phyloP scores from a whole-genome alignment of 2,113 vertebrate genomes.

The Desmodus rotundus region DNA sequence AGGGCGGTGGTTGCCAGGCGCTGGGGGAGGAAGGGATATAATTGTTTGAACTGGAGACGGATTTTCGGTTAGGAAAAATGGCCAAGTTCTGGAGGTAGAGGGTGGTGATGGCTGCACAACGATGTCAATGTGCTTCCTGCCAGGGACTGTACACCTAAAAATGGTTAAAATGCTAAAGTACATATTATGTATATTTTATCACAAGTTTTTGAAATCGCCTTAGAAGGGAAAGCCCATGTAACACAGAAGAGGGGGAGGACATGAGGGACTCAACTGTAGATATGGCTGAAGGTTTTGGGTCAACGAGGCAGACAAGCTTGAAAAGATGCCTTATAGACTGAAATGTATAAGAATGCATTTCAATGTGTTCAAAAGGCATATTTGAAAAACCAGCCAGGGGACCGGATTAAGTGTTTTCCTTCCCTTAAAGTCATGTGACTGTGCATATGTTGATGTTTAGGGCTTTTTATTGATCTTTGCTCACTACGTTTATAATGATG shows the following conservation, averaged over 20 bases:
- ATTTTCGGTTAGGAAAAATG: neutral
- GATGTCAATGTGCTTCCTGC: neutral
- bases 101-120: neutral
- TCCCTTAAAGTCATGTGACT: neutral
- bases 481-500: neutral
- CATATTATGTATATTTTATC: neutral
- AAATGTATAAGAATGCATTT: neutral
- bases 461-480: slow-evolving; percentile 34
- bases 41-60: neutral
- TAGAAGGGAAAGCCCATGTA: neutral
- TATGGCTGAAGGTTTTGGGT: neutral
- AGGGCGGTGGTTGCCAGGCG: neutral
- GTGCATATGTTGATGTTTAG: slow-evolving; percentile 18
- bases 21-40: neutral
- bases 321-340: neutral
- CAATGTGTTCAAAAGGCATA: neutral
- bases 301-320: neutral
- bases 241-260: neutral
- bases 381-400: neutral
- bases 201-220: neutral
- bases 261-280: neutral
- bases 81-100: neutral
- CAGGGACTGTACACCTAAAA: neutral
- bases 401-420: neutral
- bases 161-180: neutral